phyloP scores from a whole-genome alignment of 2,888 invertebrate genomes.

The Holacanthella duospinosa region DNA sequence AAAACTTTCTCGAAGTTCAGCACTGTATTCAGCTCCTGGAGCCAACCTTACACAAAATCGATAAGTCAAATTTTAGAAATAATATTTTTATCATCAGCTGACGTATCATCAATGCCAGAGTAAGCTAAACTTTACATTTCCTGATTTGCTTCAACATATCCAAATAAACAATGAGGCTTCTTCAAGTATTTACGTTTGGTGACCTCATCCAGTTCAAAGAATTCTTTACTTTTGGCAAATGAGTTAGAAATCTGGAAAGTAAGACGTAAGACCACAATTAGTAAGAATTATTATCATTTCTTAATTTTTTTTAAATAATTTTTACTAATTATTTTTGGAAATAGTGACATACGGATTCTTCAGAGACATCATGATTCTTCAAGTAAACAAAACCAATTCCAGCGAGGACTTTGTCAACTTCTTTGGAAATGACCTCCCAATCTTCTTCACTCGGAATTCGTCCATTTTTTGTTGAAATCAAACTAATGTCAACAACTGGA shows the following conservation, averaged over 20 bases:
- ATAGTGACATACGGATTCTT: no score
- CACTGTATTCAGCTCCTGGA: no score
- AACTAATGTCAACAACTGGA: slow-evolving; percentile 30
- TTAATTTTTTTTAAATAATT: no score
- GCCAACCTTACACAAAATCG: no score
- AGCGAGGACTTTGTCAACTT: slow-evolving; percentile 31
- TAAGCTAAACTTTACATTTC: slow-evolving; percentile 34
- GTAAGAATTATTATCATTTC: no score
- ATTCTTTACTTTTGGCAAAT: slow-evolving; percentile 24
- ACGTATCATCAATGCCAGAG: no score
- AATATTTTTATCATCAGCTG: no score
- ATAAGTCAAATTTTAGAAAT: no score
- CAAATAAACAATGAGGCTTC: slow-evolving; percentile 17
- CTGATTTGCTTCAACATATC: slow-evolving; percentile 27
- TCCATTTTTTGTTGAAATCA: slow-evolving; percentile 10
- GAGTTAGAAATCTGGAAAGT: slow-evolving; percentile 25
- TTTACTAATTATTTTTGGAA: no score
- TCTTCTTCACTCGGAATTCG: slow-evolving; percentile 15
- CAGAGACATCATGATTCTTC: slow-evolving; percentile 36
- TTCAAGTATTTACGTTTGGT: slow-evolving; percentile 25
- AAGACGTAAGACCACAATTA: no score
- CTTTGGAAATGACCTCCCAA: slow-evolving; percentile 16
- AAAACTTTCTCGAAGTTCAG: slow-evolving; percentile 25
- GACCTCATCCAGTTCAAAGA: slow-evolving; percentile 26
- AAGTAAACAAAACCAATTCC: slow-evolving; percentile 36